Conservation (phyloP, 2,113 vertebrate species). For the Rhodinocichla rosea region DNA sequence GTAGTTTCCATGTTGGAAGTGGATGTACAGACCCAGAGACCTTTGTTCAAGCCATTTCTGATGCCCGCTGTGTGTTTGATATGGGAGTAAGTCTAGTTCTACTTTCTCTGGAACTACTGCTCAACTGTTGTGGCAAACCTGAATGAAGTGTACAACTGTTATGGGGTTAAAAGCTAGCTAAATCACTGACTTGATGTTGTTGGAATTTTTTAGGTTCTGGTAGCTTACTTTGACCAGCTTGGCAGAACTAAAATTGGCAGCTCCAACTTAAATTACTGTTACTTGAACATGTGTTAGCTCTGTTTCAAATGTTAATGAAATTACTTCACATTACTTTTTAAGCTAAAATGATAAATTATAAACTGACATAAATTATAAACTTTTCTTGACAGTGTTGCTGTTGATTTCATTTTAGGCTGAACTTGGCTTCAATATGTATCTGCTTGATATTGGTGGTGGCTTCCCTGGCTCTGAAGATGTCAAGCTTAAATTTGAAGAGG, state of each 20-base stretch:
- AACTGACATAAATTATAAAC: not conserved
- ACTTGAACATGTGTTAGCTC: not conserved
- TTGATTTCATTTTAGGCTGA: constrained; percentile 77
- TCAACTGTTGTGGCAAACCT: not conserved
- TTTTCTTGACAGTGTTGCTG: not conserved
- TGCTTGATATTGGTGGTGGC: constrained; percentile 95
- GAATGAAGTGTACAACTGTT: not conserved
- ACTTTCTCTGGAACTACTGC: not conserved
- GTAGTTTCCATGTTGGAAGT: constrained; percentile 95
- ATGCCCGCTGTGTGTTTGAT: constrained; percentile 93
- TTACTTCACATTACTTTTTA: accelerated
- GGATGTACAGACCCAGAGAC: constrained; percentile 91
- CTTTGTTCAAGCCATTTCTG: constrained; percentile 88
- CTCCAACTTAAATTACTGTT: not conserved
- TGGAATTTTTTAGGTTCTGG: not conserved
- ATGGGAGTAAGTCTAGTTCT: constrained; percentile 84
- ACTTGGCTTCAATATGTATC: constrained; percentile 88
- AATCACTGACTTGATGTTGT: not conserved
- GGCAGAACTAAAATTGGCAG: not conserved
- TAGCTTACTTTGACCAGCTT: not conserved
- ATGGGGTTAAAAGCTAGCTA: not conserved
- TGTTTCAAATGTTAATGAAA: not conserved
- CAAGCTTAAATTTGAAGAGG: constrained; percentile 97
- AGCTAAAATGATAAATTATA: not conserved
- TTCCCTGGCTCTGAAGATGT: constrained; percentile 95